Percentiles rank a stretch among this genome's conserved stretches.
These are phyloP conservation scores for Drusus annulatus DNA, from an alignment of 1,140 invertebrate species.

Conservation along the genomic window DNA sequence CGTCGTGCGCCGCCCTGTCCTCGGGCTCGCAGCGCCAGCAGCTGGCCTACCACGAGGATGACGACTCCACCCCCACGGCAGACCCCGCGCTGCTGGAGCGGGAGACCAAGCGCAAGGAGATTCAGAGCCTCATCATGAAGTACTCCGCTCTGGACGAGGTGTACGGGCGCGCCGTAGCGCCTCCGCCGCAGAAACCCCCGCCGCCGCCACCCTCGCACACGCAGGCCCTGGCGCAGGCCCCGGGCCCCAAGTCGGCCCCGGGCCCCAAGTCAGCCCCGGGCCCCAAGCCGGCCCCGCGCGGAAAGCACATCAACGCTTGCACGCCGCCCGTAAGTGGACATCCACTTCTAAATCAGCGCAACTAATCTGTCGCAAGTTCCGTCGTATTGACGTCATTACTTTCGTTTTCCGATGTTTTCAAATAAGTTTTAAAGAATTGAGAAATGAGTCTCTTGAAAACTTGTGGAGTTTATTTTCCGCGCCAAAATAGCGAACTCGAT, in stretches of 20 bases:
- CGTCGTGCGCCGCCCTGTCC: conserved; percentile 61
- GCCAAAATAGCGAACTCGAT: no score
- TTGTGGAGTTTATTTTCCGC: no score
- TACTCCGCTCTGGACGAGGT: conserved; percentile 82
- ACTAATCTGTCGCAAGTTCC: background rate
- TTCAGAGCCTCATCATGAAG: conserved; percentile 84
- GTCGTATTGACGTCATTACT: no score
- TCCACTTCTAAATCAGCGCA: background rate
- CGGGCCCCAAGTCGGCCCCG: conserved; percentile 60
- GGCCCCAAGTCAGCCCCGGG: conserved; percentile 48
- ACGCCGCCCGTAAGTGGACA: conserved; percentile 72
- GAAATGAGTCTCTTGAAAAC: no score
- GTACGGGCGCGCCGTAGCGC: conserved; percentile 67
- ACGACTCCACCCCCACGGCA: conserved; percentile 70
- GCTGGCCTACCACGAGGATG: conserved; percentile 70
- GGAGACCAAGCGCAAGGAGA: conserved; percentile 84
- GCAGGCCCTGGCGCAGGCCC: conserved; percentile 76
- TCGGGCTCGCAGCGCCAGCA: conserved; percentile 69
- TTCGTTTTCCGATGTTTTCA: no score
- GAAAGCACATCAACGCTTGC: conserved; percentile 62
- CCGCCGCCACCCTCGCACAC: conserved; percentile 70
- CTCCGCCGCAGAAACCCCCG: conserved; percentile 59
- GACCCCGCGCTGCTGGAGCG: conserved; percentile 77
- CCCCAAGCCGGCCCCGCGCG: conserved; percentile 11
- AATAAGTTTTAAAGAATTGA: no score